These are phyloP conservation scores for Astatoreochromis straeleni DNA, from an alignment of 2,113 vertebrate species.

Conservation along the genomic window DNA sequence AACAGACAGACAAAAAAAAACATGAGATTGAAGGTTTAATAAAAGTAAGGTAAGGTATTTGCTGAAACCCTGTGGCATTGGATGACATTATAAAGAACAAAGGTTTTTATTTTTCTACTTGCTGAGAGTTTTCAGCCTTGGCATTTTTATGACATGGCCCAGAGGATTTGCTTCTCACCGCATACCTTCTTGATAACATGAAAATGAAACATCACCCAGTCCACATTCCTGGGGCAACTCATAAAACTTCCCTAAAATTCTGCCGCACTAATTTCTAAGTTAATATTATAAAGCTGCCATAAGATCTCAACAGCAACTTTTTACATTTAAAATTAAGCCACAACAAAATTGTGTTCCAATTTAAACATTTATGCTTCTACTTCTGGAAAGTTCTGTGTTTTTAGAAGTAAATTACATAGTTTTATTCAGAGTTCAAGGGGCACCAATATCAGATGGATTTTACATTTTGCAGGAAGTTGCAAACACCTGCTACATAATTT, in stretches of 20 bases:
- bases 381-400: not conserved
- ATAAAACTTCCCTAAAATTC: not conserved
- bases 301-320: not conserved
- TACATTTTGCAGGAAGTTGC: not conserved
- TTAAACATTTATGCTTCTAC: not conserved
- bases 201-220: not conserved
- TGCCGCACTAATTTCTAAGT: not conserved
- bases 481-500: not conserved
- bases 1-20: not conserved
- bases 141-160: constrained; percentile 26
- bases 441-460: not conserved
- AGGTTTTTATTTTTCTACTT: not conserved
- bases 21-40: not conserved
- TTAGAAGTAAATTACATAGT: not conserved
- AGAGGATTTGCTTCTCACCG: not conserved
- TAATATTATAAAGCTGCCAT: not conserved
- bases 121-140: not conserved
- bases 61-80: not conserved
- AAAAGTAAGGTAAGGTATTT: not conserved
- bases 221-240: not conserved
- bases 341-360: not conserved
- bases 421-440: not conserved
- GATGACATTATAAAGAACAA: not conserved
- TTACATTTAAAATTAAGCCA: not conserved
- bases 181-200: not conserved